These are phyloP conservation scores for Doryteuthis pealeii DNA, from an alignment of 1,140 invertebrate genomes.

Conservation along the genomic window DNA sequence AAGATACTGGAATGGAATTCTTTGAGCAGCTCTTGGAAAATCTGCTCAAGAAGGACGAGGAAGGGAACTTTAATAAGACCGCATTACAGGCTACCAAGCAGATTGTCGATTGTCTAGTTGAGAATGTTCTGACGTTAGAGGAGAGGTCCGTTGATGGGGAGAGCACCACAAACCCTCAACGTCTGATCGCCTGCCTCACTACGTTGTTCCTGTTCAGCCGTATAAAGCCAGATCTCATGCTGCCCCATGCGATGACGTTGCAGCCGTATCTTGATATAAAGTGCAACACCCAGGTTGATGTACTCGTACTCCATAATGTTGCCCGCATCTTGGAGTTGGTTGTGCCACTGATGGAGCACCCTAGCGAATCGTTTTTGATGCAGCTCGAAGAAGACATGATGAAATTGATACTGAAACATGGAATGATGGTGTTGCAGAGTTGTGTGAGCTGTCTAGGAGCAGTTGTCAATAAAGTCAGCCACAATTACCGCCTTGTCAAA, in stretches of 20 bases:
- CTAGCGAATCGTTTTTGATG: constrained; percentile 91
- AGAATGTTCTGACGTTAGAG: constrained; percentile 89
- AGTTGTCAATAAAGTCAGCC: constrained; percentile 93
- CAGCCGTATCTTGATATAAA: constrained; percentile 96
- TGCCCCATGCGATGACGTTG: constrained; percentile 90
- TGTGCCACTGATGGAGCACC: constrained; percentile 96
- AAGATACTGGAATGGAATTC: constrained; percentile 74
- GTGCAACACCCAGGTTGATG: constrained; percentile 65
- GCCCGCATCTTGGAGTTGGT: constrained; percentile 84
- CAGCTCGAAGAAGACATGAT: constrained; percentile 97
- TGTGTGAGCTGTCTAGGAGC: constrained; percentile 91
- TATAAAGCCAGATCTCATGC: constrained; percentile 91
- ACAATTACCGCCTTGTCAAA: constrained; percentile 90
- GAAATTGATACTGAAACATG: constrained; percentile 87
- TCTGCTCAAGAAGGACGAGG: constrained; percentile 82
- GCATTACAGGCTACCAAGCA: constrained; percentile 81
- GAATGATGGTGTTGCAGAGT: constrained; percentile 71
- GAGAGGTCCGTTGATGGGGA: constrained; percentile 63
- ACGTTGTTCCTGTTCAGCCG: constrained; percentile 95
- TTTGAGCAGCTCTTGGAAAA: constrained; percentile 92
- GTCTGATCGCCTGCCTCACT: constrained; percentile 88
- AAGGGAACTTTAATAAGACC: constrained; percentile 66
- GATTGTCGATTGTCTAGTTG: constrained; percentile 96
- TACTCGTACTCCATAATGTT: constrained; percentile 57
- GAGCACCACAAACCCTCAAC: constrained; percentile 69